Base-by-base conservation (phyloP, 2,113 vertebrate genomes). In the Deroptyus accipitrinus region DNA sequence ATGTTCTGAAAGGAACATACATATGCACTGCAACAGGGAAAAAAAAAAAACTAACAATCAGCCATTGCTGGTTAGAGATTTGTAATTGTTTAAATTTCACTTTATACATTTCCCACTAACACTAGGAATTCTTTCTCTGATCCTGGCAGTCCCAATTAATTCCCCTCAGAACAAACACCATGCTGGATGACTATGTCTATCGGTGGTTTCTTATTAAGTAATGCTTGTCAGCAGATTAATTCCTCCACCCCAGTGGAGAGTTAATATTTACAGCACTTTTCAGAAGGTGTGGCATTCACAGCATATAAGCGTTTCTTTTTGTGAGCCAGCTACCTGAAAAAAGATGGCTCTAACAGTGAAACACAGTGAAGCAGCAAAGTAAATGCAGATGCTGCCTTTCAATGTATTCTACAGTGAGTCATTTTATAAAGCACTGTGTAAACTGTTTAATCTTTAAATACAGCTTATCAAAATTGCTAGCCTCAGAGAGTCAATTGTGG, bases 31-130 rank as follows among this genome's bases (percentile, higher is more conserved):
- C 14, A 51, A 44, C 75, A 85, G 39, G 41, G n/a, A n/a, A 41
- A 81, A 49, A 57, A 61, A 7, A 49, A 57, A 37, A 0, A 0
- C 6, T 10, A 62, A 7, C 2, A n/a, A 28, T 9, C 39, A 68
- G 22, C 5, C 18, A 23, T 17, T 89, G 69, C 55, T 37, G 30
- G n/a, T 37, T 52, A 70, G 44, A 25, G 42, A 41, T 13, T 41
- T 81, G 67, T 49, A 67, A n/a, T 27, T 22, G n/a, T 10, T 86
- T 51, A 62, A 13, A 42, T 49, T 73, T 76, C 0, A 51, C 46
- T 61, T 73, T 27, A 73, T 4, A 8, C 3, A 35, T 61, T 90
- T 69, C 10, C 12, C 41, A 20, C n/a, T 55, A 61, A 12, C 73
- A 73, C 11, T 27, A 59, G 23, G 49, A 88, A 80, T 69, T 51